phyloP scores from a whole-genome alignment of 2,113 vertebrate species.

The Ameiurus melas region DNA sequence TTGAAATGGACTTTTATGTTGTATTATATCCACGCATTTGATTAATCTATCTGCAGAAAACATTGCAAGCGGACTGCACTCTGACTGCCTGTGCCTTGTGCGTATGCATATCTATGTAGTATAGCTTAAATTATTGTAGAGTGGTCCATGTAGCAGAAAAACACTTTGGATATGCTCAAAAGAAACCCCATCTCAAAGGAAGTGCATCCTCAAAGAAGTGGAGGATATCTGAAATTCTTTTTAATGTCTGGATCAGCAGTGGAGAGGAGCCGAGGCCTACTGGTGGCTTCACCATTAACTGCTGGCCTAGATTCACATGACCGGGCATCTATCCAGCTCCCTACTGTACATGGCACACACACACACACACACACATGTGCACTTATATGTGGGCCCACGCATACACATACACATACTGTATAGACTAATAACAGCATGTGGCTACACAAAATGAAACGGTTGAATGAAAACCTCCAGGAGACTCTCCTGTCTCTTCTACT shows the following conservation, averaged over 20 bases:
- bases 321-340: constrained; percentile 32
- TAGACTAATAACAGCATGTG: not conserved
- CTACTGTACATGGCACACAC: not conserved
- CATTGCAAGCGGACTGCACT: not conserved
- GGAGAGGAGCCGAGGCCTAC: constrained; percentile 47
- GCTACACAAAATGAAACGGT: not conserved
- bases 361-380: not conserved
- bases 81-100: constrained; percentile 9
- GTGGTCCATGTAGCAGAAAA: constrained; percentile 55
- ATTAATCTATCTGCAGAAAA: not conserved
- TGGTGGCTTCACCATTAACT: constrained; percentile 59
- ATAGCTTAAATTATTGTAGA: constrained; percentile 59
- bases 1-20: not conserved
- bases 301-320: constrained; percentile 59
- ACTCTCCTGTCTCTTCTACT: not conserved
- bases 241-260: constrained; percentile 63
- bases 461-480: not conserved
- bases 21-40: not conserved
- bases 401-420: not conserved
- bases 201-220: constrained; percentile 64
- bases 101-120: constrained; percentile 47
- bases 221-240: constrained; percentile 64
- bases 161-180: constrained; percentile 67
- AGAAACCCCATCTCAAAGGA: constrained; percentile 61
- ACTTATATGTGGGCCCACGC: not conserved